Conservation (phyloP, 2,888 invertebrate genomes). For the Dynastes tityus region DNA sequence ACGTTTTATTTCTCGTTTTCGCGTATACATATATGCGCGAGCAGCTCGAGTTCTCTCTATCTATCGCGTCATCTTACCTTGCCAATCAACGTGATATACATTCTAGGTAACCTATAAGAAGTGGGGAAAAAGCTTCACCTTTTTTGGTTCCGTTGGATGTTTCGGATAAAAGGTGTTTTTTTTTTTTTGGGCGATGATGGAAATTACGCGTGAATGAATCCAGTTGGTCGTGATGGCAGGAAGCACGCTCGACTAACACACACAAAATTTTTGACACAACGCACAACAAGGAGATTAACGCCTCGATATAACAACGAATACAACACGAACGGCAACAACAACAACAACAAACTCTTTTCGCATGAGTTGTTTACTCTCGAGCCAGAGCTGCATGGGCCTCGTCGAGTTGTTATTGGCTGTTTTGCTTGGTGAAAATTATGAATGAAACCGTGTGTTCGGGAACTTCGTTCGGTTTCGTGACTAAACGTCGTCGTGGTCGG, state of each 20-base stretch:
- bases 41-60: too few relatives aligned
- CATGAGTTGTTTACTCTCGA: constrained; percentile 54
- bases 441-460: constrained; percentile 53
- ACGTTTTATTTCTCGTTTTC: too few relatives aligned
- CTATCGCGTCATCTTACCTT: constrained; percentile 14
- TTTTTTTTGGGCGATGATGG: constrained; percentile 46
- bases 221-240: constrained; percentile 50
- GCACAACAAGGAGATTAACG: constrained; percentile 10
- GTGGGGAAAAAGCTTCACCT: not conserved
- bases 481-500: constrained; percentile 44
- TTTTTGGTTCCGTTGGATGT: constrained; percentile 5
- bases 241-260: constrained; percentile 57
- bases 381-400: not conserved
- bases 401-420: constrained; percentile 6
- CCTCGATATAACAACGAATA: not conserved
- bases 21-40: too few relatives aligned
- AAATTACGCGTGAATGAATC: constrained; percentile 54
- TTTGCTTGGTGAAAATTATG: constrained; percentile 53
- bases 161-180: constrained; percentile 4
- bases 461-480: constrained; percentile 50
- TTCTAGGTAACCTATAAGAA: not conserved
- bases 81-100: constrained; percentile 4
- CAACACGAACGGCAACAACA: constrained; percentile 11
- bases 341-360: constrained; percentile 54
- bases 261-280: constrained; percentile 54